A percentile compares a stretch with the other conserved stretches of the same genome.
Conservation (phyloP, 2,113 vertebrate genomes). For the Peromyscus maniculatus region DNA sequence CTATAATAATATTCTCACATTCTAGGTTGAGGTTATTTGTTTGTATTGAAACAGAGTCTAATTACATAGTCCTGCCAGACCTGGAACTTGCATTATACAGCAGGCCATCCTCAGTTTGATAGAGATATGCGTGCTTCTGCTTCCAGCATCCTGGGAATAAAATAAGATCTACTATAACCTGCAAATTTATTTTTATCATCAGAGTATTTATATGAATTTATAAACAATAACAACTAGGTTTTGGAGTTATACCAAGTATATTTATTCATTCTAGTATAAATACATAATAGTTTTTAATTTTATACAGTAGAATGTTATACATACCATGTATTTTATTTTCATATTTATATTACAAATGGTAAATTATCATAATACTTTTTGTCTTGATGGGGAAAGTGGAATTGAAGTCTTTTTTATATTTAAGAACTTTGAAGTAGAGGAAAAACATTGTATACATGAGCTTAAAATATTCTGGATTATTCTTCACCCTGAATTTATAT, state of each 20-base stretch:
- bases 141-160: not conserved
- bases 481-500: not conserved
- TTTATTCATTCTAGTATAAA: not conserved
- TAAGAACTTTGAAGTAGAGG: not conserved
- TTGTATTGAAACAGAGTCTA: not conserved
- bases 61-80: not conserved
- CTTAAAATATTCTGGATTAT: conserved; percentile 33
- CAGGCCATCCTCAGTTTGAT: not conserved
- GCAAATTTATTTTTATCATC: not conserved
- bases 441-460: not conserved
- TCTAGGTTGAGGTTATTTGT: not conserved
- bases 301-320: not conserved
- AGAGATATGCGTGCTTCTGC: too few species aligned
- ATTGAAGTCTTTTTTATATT: conserved; percentile 5
- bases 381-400: not conserved
- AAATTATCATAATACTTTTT: not conserved
- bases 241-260: not conserved
- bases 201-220: not conserved
- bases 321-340: not conserved
- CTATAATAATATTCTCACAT: not conserved
- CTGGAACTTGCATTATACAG: not conserved
- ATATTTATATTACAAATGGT: not conserved
- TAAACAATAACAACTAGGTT: not conserved
- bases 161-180: not conserved
- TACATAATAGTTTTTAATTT: not conserved